These are phyloP conservation scores for Stomatorhinus ivindoensis DNA, from an alignment of 2,113 vertebrate species.

Conservation along the genomic window DNA sequence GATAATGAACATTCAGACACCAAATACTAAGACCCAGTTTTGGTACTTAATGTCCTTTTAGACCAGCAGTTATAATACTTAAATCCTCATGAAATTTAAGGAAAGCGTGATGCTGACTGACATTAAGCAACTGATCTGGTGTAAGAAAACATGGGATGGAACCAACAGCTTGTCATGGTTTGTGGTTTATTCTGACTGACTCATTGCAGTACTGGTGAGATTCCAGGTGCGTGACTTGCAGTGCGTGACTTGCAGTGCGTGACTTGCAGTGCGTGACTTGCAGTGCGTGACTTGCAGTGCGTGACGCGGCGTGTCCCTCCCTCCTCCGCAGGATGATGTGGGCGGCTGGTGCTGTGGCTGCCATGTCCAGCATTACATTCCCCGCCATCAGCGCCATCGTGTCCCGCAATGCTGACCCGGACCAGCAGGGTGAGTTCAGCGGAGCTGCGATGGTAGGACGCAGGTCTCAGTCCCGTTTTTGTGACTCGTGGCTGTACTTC, in stretches of 20 bases:
- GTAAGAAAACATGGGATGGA: background rate
- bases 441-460: background rate
- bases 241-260: background rate
- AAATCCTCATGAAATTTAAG: background rate
- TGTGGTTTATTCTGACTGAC: background rate
- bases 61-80: background rate
- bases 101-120: background rate
- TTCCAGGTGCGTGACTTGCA: background rate
- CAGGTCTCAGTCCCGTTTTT: background rate
- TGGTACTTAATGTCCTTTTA: background rate
- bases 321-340: conserved; percentile 78
- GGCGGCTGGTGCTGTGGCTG: conserved; percentile 80
- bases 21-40: background rate
- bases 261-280: background rate
- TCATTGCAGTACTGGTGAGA: background rate
- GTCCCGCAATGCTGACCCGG: conserved; percentile 77
- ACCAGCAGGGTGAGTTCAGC: conserved; percentile 71
- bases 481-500: background rate
- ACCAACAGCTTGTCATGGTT: background rate
- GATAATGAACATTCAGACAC: background rate
- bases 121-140: background rate
- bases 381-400: conserved; percentile 80
- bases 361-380: conserved; percentile 88
- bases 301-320: background rate
- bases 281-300: rapidly evolving